Evolutionary conservation across 2,797 vertebrate species (phyloP), one percentile per base, ranked within the genome.

Genomic region (Sebastes ruberrimus): DNA sequence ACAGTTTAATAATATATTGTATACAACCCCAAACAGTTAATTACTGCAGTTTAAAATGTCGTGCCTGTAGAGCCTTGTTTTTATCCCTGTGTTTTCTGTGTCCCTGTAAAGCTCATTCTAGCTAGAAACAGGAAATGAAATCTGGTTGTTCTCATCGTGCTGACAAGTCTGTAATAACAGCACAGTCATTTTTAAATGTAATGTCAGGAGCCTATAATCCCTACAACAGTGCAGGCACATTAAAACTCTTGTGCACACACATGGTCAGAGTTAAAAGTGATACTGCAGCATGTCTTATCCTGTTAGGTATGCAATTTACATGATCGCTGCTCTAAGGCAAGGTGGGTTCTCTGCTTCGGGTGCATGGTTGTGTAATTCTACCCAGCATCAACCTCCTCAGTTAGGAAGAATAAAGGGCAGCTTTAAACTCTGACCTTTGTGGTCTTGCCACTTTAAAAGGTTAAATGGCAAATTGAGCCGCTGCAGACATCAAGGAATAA

Each of bases 41-140:
- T 55, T 61, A 78, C 11, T 71, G 38, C 8, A 62, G 30, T 55
- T n/a, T 72, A 66, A 60, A 63, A 74, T 28, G 33, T 14, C 35
- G 35, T 53, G 52, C n/a, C 25, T 32, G 64, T 14, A 7, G 14
- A 23, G n/a, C 22, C 59, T 55, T 68, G 30, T 52, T 69, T 46
- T 53, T 70, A 78, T 80, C 69, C 30, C 18, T 65, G 30, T 65
- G 32, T 74, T 66, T 66, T 53, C 27, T 74, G 16, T 74, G 7
- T 83, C 75, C 71, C 62, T 73, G 70, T 55, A 87, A 78, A 89
- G 62, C 62, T 86, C 38, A 74, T 23, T 81, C 77, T 69, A 64
- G 55, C 38, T 7, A 67, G 33, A 81, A 86, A 86, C 82, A 88
- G 90, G 92, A 94, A 94, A 91, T 93, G 22, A 88, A 86, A 80